Conservation (phyloP, 2,888 invertebrate genomes). For the Gari tellinella region DNA sequence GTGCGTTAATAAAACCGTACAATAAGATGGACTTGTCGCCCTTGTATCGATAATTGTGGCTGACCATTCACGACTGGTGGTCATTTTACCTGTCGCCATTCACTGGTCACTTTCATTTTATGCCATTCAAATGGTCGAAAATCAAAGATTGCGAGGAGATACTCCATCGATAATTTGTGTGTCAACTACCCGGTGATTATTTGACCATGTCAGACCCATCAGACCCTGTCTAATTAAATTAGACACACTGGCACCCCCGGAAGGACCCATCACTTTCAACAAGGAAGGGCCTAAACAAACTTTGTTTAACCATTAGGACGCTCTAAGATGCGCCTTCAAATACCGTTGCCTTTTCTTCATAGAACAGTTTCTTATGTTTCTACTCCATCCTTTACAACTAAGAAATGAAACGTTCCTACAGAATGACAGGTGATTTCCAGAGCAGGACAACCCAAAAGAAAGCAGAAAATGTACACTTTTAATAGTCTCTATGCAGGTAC, state of each 20-base stretch:
- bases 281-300: neutral
- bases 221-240: constrained; percentile 41
- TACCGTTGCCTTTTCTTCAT: too few relatives aligned
- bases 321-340: too few relatives aligned
- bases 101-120: constrained; percentile 50
- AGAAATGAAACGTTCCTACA: too few relatives aligned
- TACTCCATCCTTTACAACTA: too few relatives aligned
- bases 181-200: constrained; percentile 53
- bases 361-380: too few relatives aligned
- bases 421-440: too few relatives aligned
- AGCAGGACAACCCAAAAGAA: too few relatives aligned
- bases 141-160: constrained; percentile 15
- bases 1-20: constrained; percentile 10
- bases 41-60: constrained; percentile 44
- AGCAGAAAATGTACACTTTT: too few relatives aligned
- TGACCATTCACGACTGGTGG: constrained; percentile 52
- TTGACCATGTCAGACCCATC: constrained; percentile 37
- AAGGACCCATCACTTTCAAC: neutral
- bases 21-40: constrained; percentile 9
- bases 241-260: constrained; percentile 21
- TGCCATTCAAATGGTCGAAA: constrained; percentile 39
- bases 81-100: constrained; percentile 57
- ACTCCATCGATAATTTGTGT: constrained; percentile 48
- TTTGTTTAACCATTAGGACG: too few relatives aligned
- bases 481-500: too few relatives aligned